phyloP scores from a whole-genome alignment of 1,140 invertebrate genomes.

The Pogonomyrmex californicus region DNA sequence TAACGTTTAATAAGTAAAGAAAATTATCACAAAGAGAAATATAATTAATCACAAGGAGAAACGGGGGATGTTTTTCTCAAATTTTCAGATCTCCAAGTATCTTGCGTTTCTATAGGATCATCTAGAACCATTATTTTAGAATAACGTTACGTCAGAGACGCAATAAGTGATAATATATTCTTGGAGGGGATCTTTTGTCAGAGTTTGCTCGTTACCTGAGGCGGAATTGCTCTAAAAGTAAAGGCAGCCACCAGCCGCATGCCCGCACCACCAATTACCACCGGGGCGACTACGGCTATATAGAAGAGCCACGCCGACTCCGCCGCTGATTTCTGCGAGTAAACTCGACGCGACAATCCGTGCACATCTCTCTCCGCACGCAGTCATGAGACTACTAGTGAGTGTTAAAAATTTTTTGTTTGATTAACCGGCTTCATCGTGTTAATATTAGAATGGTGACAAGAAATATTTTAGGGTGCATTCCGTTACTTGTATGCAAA shows the following conservation, averaged over 20 bases:
- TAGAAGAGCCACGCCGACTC: slow-evolving; percentile 76
- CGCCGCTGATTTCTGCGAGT: slow-evolving; percentile 78
- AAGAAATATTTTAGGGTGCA: not conserved
- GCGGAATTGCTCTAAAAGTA: slow-evolving; percentile 81
- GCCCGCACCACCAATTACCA: slow-evolving; percentile 76
- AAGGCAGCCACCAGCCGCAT: slow-evolving; percentile 71
- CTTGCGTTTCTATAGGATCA: not conserved
- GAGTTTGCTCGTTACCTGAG: slow-evolving; percentile 73
- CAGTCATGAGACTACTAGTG: slow-evolving; percentile 38
- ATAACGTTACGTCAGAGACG: slow-evolving; percentile 49
- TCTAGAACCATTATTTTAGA: slow-evolving; percentile 32
- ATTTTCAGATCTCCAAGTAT: not conserved
- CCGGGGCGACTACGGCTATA: slow-evolving; percentile 76
- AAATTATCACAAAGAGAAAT: not conserved
- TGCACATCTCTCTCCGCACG: slow-evolving; percentile 43
- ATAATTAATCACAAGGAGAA: not conserved
- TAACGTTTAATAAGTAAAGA: not conserved
- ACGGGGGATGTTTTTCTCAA: not conserved
- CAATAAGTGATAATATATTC: slow-evolving; percentile 71
- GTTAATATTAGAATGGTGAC: not conserved
- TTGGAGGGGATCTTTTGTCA: slow-evolving; percentile 50
- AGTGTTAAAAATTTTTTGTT: slow-evolving; percentile 18
- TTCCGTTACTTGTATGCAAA: not conserved
- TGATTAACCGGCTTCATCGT: not conserved
- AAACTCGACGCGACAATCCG: slow-evolving; percentile 74